Evolutionary conservation across 53 echinoderm and acorn worm genomes (phyloP), one percentile per base, ranked within the genome.

Genomic region (Echinarachnius parma): DNA sequence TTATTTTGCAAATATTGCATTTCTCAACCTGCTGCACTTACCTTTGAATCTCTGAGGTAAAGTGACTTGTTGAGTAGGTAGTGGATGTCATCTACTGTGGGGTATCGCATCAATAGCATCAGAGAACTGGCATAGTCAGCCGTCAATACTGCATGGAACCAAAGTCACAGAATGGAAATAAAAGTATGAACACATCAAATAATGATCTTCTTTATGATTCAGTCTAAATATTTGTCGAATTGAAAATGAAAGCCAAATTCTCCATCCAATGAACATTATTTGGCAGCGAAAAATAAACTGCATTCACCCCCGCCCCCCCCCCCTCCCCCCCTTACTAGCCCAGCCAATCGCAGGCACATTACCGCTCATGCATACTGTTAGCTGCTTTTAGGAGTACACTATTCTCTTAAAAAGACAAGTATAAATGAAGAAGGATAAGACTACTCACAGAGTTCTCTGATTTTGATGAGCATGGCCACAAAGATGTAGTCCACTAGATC

Each of bases 401-500:
- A n/a, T n/a, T n/a, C n/a, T n/a, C n/a, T n/a, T n/a, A n/a, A n/a
- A n/a, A n/a, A n/a, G n/a, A n/a, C n/a, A n/a, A n/a, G n/a, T n/a
- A n/a, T n/a, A n/a, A n/a, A n/a, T n/a, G n/a, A n/a, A n/a, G n/a
- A n/a, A n/a, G n/a, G n/a, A n/a, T n/a, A n/a, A n/a, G n/a, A n/a
- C 20, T 69, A 90, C 95, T 95, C 82, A 95, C 95, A 82, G 21
- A 90, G 46, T 75, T 95, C 90, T 59, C 98, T 81, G 59, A 96
- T 84, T 15, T 87, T 84, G 34, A 91, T 80, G 39, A 96, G 75
- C 98, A 96, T 96, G 22, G 98, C 98, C 31, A 96, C 98, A 85
- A 92, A 91, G 60, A 96, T 78, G 79, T 96, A 96, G 61, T 96
- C 98, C 5, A 91, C 79, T 30, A 96, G 75, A 34, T 92, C 87